Base-by-base conservation (phyloP, 2,797 vertebrate species). In the Sebastes oblongus region DNA sequence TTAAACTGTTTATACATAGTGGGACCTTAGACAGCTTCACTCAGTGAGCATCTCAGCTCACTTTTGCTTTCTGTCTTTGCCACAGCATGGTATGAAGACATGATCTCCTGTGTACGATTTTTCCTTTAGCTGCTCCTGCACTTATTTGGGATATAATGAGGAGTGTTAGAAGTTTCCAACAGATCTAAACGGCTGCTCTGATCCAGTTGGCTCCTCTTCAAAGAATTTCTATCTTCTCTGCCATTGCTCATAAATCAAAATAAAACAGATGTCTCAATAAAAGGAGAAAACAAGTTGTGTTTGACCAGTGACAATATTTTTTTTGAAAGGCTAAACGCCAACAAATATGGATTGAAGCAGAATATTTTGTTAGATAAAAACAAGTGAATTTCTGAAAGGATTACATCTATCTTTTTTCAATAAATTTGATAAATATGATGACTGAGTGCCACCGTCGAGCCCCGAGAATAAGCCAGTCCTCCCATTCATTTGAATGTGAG, bases 131-230 rank as follows among this genome's bases (percentile, higher is more conserved):
- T 82, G 62, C 66, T 79, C 42, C n/a, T 70, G 66, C 3, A 10
- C 68, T 54, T 85, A 76, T 68, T 81, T 64, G 70, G 27, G 58
- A 77, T 80, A 80, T 72, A 81, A 88, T 80, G 54, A 78, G 42
- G 7, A 22, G 25, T 50, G 83, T 83, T 4, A 73, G 59, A 84
- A 29, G 72, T 85, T 88, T 82, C 56, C 36, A 81, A 80, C 75
- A 72, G 66, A 83, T 74, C 42, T 54, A 24, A 54, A 25, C 56
- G 64, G 34, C 65, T 72, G 25, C 60, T 72, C 62, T 46, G 72
- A 77, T 32, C 73, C 36, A 72, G 50, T 13, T 87, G 76, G 76
- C 78, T 61, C 32, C 22, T 62, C 66, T 70, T 81, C 65, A 84
- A 82, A 81, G 11, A 66, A 36, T 32, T 42, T 55, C 18, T 5